phyloP scores from a whole-genome alignment of 1,140 invertebrate species.

The Matsumurasca onukii region DNA sequence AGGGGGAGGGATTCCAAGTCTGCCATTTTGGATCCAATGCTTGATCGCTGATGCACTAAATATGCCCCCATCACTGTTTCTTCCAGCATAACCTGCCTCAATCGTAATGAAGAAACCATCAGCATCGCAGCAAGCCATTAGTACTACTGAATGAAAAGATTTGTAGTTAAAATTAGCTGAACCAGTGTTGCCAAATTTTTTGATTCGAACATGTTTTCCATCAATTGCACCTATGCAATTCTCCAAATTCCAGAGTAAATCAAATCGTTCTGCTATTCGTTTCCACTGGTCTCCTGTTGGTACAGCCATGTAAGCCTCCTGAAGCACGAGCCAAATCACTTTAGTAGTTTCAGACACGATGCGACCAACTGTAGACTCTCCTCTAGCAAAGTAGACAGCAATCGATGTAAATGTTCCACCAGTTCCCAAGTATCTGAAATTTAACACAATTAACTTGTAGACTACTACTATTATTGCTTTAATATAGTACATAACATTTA shows the following conservation, averaged over 20 bases:
- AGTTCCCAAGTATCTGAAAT: no score
- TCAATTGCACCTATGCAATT: slow-evolving; percentile 50
- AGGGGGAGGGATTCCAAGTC: slow-evolving; percentile 22
- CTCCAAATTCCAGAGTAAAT: slow-evolving; percentile 19
- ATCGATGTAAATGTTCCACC: no score
- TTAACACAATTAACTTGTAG: no score
- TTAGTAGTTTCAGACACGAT: no score
- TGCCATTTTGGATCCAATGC: background rate
- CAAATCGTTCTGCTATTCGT: background rate
- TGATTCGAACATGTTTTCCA: slow-evolving; percentile 47
- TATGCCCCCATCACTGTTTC: slow-evolving; percentile 40
- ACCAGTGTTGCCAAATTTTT: slow-evolving; percentile 37
- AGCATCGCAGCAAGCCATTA: slow-evolving; percentile 46
- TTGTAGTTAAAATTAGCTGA: slow-evolving; percentile 48
- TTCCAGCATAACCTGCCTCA: slow-evolving; percentile 44
- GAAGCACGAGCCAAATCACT: no score
- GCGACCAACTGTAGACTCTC: no score
- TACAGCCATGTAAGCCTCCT: no score
- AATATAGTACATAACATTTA: no score
- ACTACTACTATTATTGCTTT: no score
- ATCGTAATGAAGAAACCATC: slow-evolving; percentile 44
- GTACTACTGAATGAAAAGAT: slow-evolving; percentile 43
- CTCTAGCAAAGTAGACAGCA: no score
- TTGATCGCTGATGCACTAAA: slow-evolving; percentile 27
- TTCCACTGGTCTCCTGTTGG: no score